A percentile compares a stretch with the other conserved stretches of the same genome.
phyloP scores from a whole-genome alignment of 2,888 invertebrate genomes.

The Philereme transversata region DNA sequence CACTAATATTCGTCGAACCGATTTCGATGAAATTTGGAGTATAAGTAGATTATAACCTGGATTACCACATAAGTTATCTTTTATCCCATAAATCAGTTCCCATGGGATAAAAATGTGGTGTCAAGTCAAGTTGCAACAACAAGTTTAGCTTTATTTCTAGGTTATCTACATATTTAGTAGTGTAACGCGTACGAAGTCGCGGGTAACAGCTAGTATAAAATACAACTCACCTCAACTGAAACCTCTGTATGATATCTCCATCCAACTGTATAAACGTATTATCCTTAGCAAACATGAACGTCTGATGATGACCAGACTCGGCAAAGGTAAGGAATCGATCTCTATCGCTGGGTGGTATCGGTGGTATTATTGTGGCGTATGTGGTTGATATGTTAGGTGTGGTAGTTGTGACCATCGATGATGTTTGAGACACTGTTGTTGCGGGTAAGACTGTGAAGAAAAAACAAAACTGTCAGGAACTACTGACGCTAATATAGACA shows the following conservation, averaged over 20 bases:
- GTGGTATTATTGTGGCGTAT: conserved; percentile 79
- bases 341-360: conserved; percentile 89
- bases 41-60: too few relatives aligned
- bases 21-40: too few relatives aligned
- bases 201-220: too few relatives aligned
- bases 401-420: conserved; percentile 59
- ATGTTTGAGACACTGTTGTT: conserved; percentile 60
- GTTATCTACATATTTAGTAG: too few relatives aligned
- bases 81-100: too few relatives aligned
- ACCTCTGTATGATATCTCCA: conserved; percentile 94
- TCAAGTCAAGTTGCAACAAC: too few relatives aligned
- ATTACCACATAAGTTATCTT: too few relatives aligned
- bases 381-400: conserved; percentile 78
- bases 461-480: background rate
- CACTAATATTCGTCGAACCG: too few relatives aligned
- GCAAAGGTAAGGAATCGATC: conserved; percentile 93
- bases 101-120: too few relatives aligned
- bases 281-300: conserved; percentile 96
- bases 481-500: too few relatives aligned
- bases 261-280: conserved; percentile 96
- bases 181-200: too few relatives aligned
- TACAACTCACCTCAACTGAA: conserved; percentile 90
- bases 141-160: too few relatives aligned
- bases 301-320: conserved; percentile 92
- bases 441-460: conserved; percentile 62